These are phyloP conservation scores for Scomberomorus guttatus DNA, from an alignment of 2,797 vertebrate genomes.

Conservation along the genomic window DNA sequence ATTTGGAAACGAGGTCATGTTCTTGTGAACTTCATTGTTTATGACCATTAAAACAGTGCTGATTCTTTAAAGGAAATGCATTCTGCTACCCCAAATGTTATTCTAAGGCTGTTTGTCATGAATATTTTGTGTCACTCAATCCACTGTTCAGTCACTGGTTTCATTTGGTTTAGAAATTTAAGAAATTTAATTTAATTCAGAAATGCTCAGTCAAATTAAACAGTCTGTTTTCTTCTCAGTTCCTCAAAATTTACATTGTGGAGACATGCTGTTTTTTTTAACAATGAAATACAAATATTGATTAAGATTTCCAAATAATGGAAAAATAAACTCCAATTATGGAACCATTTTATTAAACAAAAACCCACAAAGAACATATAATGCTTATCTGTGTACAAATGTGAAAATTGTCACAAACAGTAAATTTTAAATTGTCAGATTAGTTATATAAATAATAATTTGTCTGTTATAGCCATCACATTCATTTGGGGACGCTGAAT, in stretches of 20 bases:
- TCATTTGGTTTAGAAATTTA: background rate
- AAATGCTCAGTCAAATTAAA: background rate
- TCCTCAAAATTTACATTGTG: background rate
- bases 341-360: background rate
- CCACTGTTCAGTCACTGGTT: background rate
- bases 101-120: background rate
- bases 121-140: background rate
- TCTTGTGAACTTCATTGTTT: background rate
- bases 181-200: no score
- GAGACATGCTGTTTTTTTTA: background rate
- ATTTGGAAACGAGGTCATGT: background rate
- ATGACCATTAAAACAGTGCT: background rate
- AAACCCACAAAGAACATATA: background rate
- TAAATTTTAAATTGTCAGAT: no score
- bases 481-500: background rate
- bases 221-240: background rate
- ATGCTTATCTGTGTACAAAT: background rate
- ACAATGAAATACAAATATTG: no score
- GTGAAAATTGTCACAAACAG: background rate
- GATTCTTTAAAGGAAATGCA: background rate
- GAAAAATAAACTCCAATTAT: background rate
- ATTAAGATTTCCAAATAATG: background rate
- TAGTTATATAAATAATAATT: background rate
- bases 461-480: background rate
- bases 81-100: background rate